phyloP scores from a whole-genome alignment of 1,140 invertebrate genomes.

The Araneus ventricosus region DNA sequence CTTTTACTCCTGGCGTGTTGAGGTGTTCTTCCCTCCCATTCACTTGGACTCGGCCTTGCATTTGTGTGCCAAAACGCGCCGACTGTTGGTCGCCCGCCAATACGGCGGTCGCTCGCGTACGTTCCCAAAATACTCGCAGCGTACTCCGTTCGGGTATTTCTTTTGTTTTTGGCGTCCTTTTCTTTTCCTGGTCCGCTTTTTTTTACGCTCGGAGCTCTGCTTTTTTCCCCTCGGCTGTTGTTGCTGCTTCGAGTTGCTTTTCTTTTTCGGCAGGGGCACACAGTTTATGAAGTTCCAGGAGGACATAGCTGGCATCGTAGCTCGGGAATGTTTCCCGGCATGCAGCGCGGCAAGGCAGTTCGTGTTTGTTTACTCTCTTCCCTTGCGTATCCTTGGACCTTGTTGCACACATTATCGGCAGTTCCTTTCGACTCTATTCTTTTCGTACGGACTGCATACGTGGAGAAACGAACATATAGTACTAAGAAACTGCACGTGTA shows the following conservation, averaged over 20 bases:
- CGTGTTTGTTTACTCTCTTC: conserved; percentile 16
- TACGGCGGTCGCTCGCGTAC: conserved; percentile 14
- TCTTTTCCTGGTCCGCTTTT: not conserved
- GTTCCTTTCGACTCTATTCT: no score
- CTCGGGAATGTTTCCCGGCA: not conserved
- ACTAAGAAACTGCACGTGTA: no score
- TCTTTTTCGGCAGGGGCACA: not conserved
- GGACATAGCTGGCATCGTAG: not conserved
- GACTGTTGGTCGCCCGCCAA: not conserved
- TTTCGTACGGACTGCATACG: no score
- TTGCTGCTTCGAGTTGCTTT: not conserved
- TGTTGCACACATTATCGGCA: no score
- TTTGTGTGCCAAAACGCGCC: not conserved
- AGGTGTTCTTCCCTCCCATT: not conserved
- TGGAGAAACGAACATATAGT: no score
- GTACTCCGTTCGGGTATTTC: not conserved
- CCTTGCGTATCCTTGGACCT: no score
- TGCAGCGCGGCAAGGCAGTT: not conserved
- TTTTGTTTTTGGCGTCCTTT: conserved; percentile 10
- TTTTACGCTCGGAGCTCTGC: not conserved
- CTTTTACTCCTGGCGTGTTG: no score
- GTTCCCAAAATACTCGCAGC: not conserved
- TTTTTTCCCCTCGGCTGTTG: no score
- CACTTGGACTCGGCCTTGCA: not conserved
- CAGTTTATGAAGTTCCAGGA: not conserved